Conservation (phyloP, 1,140 invertebrate species). For the Ptiloglossa arizonensis region DNA sequence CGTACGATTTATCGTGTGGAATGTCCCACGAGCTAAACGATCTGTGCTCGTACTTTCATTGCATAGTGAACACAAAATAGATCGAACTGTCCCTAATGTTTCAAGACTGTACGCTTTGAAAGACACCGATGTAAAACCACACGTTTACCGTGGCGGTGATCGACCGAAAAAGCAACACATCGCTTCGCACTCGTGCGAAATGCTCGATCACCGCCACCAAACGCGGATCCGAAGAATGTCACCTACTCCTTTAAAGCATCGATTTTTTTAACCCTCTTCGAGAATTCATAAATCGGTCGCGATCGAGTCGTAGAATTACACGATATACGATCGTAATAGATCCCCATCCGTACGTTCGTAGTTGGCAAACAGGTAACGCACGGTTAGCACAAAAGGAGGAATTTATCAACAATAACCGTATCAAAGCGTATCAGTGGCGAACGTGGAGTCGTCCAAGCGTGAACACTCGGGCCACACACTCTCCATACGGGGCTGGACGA, state of each 20-base stretch:
- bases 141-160: too few species aligned
- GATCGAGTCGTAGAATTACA: constrained; percentile 7
- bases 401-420: constrained; percentile 38
- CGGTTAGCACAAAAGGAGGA: neutral
- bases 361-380: neutral
- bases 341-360: neutral
- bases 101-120: too few species aligned
- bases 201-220: too few species aligned
- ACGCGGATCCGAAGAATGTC: too few species aligned
- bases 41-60: too few species aligned
- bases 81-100: too few species aligned
- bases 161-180: too few species aligned
- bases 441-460: constrained; percentile 16
- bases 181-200: too few species aligned
- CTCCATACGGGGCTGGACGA: constrained; percentile 33
- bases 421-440: constrained; percentile 14
- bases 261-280: constrained; percentile 11
- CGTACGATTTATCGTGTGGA: too few species aligned
- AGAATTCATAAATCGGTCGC: neutral
- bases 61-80: too few species aligned
- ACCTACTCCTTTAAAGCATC: constrained; percentile 21
- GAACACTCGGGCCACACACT: constrained; percentile 9
- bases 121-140: too few species aligned
- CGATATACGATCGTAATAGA: neutral
- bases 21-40: too few species aligned